Base-by-base conservation (phyloP, 1,140 invertebrate genomes). In the Palaemon carinicauda region DNA sequence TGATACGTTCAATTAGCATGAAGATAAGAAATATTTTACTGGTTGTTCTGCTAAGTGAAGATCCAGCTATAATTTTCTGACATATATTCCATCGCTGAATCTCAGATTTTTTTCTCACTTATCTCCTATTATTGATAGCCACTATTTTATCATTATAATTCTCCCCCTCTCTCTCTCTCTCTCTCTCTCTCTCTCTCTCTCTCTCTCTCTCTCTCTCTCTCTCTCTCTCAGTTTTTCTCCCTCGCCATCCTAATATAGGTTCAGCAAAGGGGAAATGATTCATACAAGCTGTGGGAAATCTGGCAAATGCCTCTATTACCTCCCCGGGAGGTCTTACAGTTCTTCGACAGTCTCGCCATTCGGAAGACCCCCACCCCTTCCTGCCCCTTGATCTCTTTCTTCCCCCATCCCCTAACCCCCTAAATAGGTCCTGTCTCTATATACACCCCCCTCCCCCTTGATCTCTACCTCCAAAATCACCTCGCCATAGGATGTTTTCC, bases 221-320 rank as follows among this genome's bases (percentile, higher is more conserved):
- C 54, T 60, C 82, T 60, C 82, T 85, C 74, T 78, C 78, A 79
- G 52, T 78, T 77, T 41, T 82, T 60, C 83, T 79, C 54, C 54
- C 41, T 12, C 41, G 41, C 41, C 12, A 41, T 41, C 41, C 41
- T 41, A 41, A 41, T 41, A 41, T 41, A 41, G 41, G 41, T 41
- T 41, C 41, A 41, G 41, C 41, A 41, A 41, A 41, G 41, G 41
- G 41, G 60, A 80, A 78, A 85, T 85, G 75, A 85, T 54, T 85
- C 83, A 85, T 80, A 53, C 83, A 65, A 24, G 69, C 75, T 50
- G 83, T 85, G 83, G 83, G 83, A 85, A 85, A 80, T 77, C 60
- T 65, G 65, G 75, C 75, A 84, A 85, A 85, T 79, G 83, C 75
- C 60, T 85, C 75, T 53, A 85, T 85, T 85, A 85, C 75, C 75